Evolutionary conservation across 2,888 invertebrate species (phyloP).

Genomic region (Beris morrisii): DNA sequence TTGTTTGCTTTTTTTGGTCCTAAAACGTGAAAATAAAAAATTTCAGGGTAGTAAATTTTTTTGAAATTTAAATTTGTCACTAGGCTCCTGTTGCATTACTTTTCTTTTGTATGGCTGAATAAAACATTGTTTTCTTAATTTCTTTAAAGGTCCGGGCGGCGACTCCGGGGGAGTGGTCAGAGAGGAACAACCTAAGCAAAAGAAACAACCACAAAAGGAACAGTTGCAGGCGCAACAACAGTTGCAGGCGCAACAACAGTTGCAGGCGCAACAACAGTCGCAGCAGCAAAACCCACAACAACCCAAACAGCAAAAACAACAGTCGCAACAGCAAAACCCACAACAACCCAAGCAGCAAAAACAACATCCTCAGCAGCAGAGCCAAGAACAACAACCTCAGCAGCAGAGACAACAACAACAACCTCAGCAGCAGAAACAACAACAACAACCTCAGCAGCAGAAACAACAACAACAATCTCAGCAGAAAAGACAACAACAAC

Average conservation of each 20-base stretch:
- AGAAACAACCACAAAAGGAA: neutral
- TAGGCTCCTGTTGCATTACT: no score
- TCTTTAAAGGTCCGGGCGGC: neutral
- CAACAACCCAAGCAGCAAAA: constrained; percentile 16
- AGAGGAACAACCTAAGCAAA: neutral
- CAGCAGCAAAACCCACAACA: neutral
- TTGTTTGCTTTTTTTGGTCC: no score
- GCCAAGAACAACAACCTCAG: no score
- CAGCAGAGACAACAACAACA: no score
- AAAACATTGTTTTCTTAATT: no score
- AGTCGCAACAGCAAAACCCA: neutral
- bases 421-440: neutral
- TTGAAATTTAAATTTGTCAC: no score
- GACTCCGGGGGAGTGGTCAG: neutral
- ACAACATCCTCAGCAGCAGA: no score
- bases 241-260: constrained; percentile 10
- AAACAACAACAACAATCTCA: neutral
- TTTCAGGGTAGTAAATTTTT: no score
- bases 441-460: neutral
- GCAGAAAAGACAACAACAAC: neutral
- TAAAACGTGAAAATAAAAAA: no score
- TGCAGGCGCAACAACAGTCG: neutral
- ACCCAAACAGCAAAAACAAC: neutral
- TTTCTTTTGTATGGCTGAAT: no score
- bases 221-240: constrained; percentile 32